Evolutionary conservation across 2,888 invertebrate genomes (phyloP).

Genomic region (Sclerodermus sp.): DNA sequence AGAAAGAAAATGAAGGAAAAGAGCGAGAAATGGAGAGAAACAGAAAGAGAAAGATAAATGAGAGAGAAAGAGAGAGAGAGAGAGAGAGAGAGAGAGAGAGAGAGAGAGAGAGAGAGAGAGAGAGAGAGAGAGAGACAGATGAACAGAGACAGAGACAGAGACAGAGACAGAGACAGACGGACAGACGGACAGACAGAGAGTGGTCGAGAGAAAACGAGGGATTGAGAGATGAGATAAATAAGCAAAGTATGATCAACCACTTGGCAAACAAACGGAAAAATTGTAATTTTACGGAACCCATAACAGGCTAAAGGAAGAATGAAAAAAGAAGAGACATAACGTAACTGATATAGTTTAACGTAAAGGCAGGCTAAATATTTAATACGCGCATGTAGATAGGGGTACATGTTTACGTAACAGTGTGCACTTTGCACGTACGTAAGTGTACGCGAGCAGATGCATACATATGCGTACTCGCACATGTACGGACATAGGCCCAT

Average conservation of each 20-base stretch:
- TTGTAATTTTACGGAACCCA: conserved; percentile 18
- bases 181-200: not conserved
- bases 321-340: conserved; percentile 6
- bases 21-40: not conserved
- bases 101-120: conserved; percentile 4
- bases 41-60: not conserved
- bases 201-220: conserved; percentile 2
- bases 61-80: conserved; percentile 6
- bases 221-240: conserved; percentile 20
- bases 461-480: conserved; percentile 8
- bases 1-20: not conserved
- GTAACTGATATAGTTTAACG: not conserved
- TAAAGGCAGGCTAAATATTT: conserved; percentile 24
- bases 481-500: conserved; percentile 6
- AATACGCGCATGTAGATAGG: conserved; percentile 15
- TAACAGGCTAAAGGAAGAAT: conserved; percentile 15
- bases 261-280: conserved; percentile 22
- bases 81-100: not conserved
- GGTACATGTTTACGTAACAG: not conserved
- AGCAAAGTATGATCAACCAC: conserved; percentile 31
- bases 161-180: too few species aligned
- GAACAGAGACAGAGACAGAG: too few species aligned
- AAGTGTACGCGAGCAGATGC: conserved; percentile 22
- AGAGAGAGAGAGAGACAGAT: conserved; percentile 17
- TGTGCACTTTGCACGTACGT: conserved; percentile 23